Evolutionary conservation across 2,888 invertebrate genomes (phyloP).

Genomic region (Cantharis nigra): DNA sequence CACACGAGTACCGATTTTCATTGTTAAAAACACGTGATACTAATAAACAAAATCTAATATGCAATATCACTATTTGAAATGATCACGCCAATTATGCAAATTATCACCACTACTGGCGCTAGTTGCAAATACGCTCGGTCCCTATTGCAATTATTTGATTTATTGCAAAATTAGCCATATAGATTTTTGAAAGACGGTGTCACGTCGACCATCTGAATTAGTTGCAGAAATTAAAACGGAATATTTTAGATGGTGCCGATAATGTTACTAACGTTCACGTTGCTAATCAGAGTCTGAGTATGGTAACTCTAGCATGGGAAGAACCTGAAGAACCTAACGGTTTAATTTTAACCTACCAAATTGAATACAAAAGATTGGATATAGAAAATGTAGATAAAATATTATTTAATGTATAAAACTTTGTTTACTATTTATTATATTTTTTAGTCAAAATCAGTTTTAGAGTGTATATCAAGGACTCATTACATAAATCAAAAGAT

Average conservation of each 20-base stretch:
- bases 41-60: no score
- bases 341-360: constrained; percentile 80
- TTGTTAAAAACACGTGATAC: no score
- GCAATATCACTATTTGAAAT: no score
- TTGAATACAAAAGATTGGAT: constrained; percentile 73
- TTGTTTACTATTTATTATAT: not conserved
- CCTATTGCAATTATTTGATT: no score
- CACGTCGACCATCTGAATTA: not conserved
- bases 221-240: not conserved
- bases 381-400: constrained; percentile 66
- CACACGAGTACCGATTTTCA: no score
- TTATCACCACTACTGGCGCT: no score
- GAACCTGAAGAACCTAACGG: constrained; percentile 87
- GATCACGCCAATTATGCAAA: no score
- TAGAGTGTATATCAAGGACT: constrained; percentile 40
- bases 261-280: constrained; percentile 62
- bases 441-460: constrained; percentile 21
- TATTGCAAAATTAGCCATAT: no score
- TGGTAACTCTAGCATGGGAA: constrained; percentile 76
- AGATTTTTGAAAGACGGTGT: no score
- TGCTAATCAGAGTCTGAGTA: constrained; percentile 58
- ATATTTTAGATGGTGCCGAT: constrained; percentile 69
- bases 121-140: no score
- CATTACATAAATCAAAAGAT: constrained; percentile 61
- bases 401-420: constrained; percentile 15